Base-by-base conservation (phyloP, 2,888 invertebrate genomes). In the Chrysolina haemoptera region DNA sequence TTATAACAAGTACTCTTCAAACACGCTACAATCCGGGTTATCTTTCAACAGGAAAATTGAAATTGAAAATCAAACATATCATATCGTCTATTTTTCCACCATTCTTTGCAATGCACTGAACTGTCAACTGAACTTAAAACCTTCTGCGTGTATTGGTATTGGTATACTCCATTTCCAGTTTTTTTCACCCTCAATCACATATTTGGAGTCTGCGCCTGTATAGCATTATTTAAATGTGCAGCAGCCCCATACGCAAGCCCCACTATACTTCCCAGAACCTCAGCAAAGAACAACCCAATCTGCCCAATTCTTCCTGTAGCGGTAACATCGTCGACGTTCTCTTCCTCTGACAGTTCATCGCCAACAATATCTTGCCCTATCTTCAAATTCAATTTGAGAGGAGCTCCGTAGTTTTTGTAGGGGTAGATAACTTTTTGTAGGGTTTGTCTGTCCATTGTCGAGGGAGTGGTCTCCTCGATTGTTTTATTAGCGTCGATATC, bases 181-280 rank as follows among this genome's bases (percentile, higher is more conserved):
- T 64, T 1, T 35, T 18, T 18, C 27, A 50, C 62, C 55, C 50
- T 46, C 64, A 63, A 18, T 62, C 59, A 46, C 63, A 46, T 41
- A 64, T 62, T 46, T 0, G 55, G 43, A 35, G 12, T 64, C n/a
- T 62, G 41, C 1, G 68, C 69, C n/a, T 71, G 53, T 10, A 71
- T 27, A 2, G 64, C 66, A 50, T 75, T 75, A 66, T 73, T 77
- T 40, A 82, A 70, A 22, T 81, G 81, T 1, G 84, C 82, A 6
- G 83, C 81, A 46, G 85, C 85, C 4, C 85, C 86, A 77, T 85
- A 85, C n/a, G 81, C 80, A 46, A 86, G 73, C 1, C 84, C 86
- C 14, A 85, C 80, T 8, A 85, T 53, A 46, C 83, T 83, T 0
- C 84, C 86, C 9, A 86, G 63, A 18, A 85, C 50, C 74, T 86